Conservation (phyloP, 1,140 invertebrate species). For the Asbolus verrucosus region DNA sequence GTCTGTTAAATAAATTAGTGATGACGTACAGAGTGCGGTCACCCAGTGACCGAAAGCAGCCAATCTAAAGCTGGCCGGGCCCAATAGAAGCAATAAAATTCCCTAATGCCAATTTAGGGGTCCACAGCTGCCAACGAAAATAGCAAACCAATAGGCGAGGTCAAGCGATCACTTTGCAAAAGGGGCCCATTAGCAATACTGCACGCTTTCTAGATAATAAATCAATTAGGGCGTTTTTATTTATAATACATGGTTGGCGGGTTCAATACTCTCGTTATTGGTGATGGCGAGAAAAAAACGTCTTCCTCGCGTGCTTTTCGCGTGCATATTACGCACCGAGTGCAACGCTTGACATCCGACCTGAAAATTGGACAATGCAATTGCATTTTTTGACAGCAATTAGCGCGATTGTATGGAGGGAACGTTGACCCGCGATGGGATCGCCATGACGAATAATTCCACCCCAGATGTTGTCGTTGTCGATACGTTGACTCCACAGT, state of each 20-base stretch:
- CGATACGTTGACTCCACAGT: conserved; percentile 52
- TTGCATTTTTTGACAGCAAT: conserved; percentile 29
- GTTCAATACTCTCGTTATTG: conserved; percentile 37
- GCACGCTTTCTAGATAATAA: conserved; percentile 42
- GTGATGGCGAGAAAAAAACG: conserved; percentile 32
- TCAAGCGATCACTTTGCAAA: conserved; percentile 38
- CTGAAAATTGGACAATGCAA: conserved; percentile 40
- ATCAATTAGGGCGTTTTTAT: conserved; percentile 44
- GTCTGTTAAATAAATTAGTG: conserved; percentile 1
- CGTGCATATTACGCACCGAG: conserved; percentile 25
- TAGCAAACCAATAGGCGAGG: conserved; percentile 33
- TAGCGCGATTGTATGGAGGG: conserved; percentile 13
- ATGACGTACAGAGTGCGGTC: background rate
- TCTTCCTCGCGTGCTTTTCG: conserved; percentile 21
- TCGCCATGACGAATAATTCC: conserved; percentile 16
- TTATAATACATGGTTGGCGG: conserved; percentile 28
- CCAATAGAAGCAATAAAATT: conserved; percentile 31
- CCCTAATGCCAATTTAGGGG: conserved; percentile 20
- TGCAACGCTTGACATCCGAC: conserved; percentile 42
- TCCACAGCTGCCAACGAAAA: conserved; percentile 34
- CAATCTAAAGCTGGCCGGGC: background rate
- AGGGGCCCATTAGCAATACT: conserved; percentile 36
- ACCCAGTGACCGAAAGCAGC: conserved; percentile 17
- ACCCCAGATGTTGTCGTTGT: conserved; percentile 22
- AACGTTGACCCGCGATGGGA: conserved; percentile 1